Percentiles rank a stretch among this genome's conserved stretches.
Conservation (phyloP, 1,140 invertebrate species). For the Drosophila jambulina region DNA sequence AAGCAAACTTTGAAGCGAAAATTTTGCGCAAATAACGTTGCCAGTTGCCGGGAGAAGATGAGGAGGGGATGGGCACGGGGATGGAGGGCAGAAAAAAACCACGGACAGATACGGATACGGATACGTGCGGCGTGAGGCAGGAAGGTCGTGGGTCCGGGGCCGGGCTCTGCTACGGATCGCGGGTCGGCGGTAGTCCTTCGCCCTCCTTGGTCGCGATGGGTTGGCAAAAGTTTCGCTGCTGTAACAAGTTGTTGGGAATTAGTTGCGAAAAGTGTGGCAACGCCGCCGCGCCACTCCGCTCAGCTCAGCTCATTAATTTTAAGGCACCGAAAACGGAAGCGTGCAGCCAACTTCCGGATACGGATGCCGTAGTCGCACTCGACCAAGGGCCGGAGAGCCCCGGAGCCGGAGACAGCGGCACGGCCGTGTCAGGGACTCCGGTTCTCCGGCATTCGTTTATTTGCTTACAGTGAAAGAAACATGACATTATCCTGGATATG, state of each 20-base stretch:
- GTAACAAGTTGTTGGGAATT: constrained; percentile 80
- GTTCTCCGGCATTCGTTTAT: constrained; percentile 35
- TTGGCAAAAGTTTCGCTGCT: constrained; percentile 70
- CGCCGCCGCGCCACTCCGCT: constrained; percentile 33
- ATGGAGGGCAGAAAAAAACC: constrained; percentile 10
- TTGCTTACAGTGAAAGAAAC: constrained; percentile 23
- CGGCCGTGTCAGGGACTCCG: constrained; percentile 56
- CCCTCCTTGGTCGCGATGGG: constrained; percentile 11
- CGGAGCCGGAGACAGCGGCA: constrained; percentile 63
- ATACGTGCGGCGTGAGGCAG: constrained; percentile 77
- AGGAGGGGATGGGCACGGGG: neutral
- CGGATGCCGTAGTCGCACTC: constrained; percentile 41
- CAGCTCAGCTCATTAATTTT: constrained; percentile 78
- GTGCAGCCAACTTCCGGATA: constrained; percentile 78
- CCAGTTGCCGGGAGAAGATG: constrained; percentile 10
- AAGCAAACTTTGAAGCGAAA: constrained; percentile 83
- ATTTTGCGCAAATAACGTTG: constrained; percentile 81
- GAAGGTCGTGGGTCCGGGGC: constrained; percentile 57
- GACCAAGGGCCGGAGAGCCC: constrained; percentile 58
- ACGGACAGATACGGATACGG: constrained; percentile 66
- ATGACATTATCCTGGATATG: neutral
- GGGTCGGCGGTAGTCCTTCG: neutral
- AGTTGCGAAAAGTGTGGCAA: constrained; percentile 82
- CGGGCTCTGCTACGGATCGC: neutral
- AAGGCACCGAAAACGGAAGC: constrained; percentile 77